Evolutionary conservation across 2,888 invertebrate genomes (phyloP).

Genomic region (Chrysopilus asiliformis): DNA sequence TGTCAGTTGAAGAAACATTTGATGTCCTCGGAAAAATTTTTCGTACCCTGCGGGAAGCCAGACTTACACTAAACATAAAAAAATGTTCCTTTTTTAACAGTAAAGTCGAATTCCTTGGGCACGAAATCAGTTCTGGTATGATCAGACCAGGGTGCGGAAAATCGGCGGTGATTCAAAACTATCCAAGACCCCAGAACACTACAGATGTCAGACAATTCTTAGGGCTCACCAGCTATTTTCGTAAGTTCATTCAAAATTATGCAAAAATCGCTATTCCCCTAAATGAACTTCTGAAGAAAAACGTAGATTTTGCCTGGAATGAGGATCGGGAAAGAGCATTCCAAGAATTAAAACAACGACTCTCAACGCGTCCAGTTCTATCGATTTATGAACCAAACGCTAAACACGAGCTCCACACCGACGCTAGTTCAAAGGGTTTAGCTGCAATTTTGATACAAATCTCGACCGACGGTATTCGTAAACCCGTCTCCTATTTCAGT

Average conservation of each 20-base stretch:
- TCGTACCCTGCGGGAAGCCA: neutral
- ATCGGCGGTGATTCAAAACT: neutral
- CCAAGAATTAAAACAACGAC: neutral
- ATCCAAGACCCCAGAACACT: neutral
- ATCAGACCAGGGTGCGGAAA: neutral
- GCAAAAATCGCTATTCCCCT: neutral
- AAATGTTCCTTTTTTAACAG: neutral
- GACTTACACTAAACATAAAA: neutral
- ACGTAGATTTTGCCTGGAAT: neutral
- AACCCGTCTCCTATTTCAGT: conserved; percentile 5
- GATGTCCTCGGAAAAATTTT: neutral
- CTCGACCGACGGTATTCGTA: too few species aligned
- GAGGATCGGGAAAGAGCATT: neutral
- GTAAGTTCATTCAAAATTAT: conserved; percentile 2
- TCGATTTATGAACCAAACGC: neutral
- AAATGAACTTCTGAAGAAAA: conserved; percentile 1
- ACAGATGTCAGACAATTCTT: neutral
- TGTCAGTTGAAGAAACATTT: neutral
- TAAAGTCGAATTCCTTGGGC: neutral
- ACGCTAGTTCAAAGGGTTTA: neutral
- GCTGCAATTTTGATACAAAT: neutral
- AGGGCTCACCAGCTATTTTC: neutral
- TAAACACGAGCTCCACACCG: neutral
- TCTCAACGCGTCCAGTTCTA: neutral
- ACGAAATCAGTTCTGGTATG: neutral